Conservation (phyloP, 2,888 invertebrate species). For the Pegoplata infirma region DNA sequence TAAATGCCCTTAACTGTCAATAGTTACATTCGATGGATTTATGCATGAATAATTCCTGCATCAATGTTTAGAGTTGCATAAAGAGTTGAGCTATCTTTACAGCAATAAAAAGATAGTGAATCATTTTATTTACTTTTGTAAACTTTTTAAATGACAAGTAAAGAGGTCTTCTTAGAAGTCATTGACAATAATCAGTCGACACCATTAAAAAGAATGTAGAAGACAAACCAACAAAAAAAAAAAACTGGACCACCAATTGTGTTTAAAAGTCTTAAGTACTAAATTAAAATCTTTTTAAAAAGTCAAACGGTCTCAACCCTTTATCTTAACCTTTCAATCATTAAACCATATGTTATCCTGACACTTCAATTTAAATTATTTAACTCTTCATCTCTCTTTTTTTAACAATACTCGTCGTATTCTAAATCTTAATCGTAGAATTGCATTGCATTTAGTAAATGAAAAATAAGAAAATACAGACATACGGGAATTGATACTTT, state of each 20-base stretch:
- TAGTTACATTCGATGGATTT: neutral
- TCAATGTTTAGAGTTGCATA: neutral
- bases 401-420: slow-evolving; percentile 1
- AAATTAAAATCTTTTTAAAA: neutral
- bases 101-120: slow-evolving; percentile 48
- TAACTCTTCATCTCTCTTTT: slow-evolving; percentile 2
- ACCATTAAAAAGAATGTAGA: slow-evolving; percentile 52
- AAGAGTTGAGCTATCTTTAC: neutral
- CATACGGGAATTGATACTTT: slow-evolving; percentile 63
- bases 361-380: slow-evolving; percentile 54
- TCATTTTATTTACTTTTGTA: slow-evolving; percentile 38
- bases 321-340: slow-evolving; percentile 57
- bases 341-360: slow-evolving; percentile 59
- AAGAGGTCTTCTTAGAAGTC: slow-evolving; percentile 54
- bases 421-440: slow-evolving; percentile 42
- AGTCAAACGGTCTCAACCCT: slow-evolving; percentile 46
- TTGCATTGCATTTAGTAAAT: no score
- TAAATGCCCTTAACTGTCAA: neutral
- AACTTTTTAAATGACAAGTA: slow-evolving; percentile 47
- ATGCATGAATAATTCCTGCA: neutral
- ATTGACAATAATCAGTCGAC: slow-evolving; percentile 62
- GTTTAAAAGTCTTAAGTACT: slow-evolving; percentile 3
- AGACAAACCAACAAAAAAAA: neutral
- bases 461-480: slow-evolving; percentile 29
- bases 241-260: slow-evolving; percentile 57